These are phyloP conservation scores for Liodrosophila aerea DNA, from an alignment of 2,888 invertebrate species.

Conservation along the genomic window DNA sequence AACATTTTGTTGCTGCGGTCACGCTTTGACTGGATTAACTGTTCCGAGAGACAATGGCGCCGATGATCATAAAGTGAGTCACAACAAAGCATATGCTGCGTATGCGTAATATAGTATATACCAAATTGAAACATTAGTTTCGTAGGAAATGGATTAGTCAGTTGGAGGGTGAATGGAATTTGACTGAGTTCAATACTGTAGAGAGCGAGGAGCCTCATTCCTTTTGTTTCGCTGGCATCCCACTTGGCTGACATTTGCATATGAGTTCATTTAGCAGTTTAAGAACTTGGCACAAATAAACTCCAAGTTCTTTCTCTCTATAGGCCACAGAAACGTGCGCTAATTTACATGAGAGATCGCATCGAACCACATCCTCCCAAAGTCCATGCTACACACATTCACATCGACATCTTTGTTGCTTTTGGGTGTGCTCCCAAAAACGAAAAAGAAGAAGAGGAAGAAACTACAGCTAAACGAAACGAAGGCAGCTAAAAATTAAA, in stretches of 20 bases:
- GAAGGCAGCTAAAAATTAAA: conserved; percentile 67
- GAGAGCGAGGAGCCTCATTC: too few relatives aligned
- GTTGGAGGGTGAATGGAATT: too few relatives aligned
- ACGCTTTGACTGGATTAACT: conserved; percentile 55
- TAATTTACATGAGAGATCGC: conserved; percentile 77
- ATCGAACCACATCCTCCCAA: conserved; percentile 56
- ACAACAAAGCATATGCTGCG: conserved; percentile 40
- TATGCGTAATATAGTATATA: conserved; percentile 44
- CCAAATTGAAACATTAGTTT: conserved; percentile 27
- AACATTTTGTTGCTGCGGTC: conserved; percentile 35
- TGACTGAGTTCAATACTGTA: too few relatives aligned
- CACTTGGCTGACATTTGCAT: conserved; percentile 73
- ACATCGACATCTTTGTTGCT: conserved; percentile 60
- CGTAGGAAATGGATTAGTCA: conserved; percentile 39
- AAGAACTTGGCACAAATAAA: conserved; percentile 70
- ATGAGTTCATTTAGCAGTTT: conserved; percentile 75
- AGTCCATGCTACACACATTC: conserved; percentile 16
- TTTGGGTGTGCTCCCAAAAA: conserved; percentile 50
- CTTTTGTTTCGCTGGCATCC: too few relatives aligned
- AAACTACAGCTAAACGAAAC: conserved; percentile 1
- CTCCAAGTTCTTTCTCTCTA: too few relatives aligned
- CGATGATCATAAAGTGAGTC: conserved; percentile 35
- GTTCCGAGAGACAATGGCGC: conserved; percentile 10
- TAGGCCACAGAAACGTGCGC: conserved; percentile 74
- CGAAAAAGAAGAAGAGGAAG: conserved; percentile 17